Percentiles rank a stretch among this genome's conserved stretches.
Conservation (phyloP, 92 coral and sea anemone genomes). For the Heliopora coerulea region DNA sequence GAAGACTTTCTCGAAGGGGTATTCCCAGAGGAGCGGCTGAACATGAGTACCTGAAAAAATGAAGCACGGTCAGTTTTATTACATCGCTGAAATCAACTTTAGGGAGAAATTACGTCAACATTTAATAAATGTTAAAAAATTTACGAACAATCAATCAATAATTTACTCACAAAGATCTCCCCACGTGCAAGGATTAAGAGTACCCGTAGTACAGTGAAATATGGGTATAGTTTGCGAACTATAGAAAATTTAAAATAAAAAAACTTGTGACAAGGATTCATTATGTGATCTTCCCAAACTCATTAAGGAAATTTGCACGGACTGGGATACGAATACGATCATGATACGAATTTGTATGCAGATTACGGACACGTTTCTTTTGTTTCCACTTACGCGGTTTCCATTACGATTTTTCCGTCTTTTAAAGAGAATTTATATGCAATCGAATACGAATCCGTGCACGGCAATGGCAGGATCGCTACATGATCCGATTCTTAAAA, state of each 20-base stretch:
- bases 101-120: background rate
- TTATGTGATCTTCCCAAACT: too few relatives aligned
- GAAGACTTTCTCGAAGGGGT: slow-evolving; percentile 88
- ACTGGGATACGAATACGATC: too few relatives aligned
- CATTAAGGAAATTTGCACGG: too few relatives aligned
- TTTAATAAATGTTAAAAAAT: too few relatives aligned
- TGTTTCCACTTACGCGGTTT: too few relatives aligned
- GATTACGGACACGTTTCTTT: too few relatives aligned
- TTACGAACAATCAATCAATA: background rate
- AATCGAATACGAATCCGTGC: too few relatives aligned
- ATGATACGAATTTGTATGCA: too few relatives aligned
- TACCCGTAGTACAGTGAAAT: slow-evolving; percentile 85
- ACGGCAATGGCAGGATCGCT: too few relatives aligned
- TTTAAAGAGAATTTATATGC: too few relatives aligned
- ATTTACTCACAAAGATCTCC: slow-evolving; percentile 67
- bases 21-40: slow-evolving; percentile 37
- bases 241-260: background rate
- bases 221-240: slow-evolving; percentile 61
- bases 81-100: background rate
- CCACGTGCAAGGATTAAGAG: slow-evolving; percentile 84
- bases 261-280: background rate
- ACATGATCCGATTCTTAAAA: too few relatives aligned
- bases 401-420: too few relatives aligned
- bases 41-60: slow-evolving; percentile 51
- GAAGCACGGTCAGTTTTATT: background rate